Base-by-base conservation (phyloP, 2,888 invertebrate species). In the Leptinotarsa juncta region DNA sequence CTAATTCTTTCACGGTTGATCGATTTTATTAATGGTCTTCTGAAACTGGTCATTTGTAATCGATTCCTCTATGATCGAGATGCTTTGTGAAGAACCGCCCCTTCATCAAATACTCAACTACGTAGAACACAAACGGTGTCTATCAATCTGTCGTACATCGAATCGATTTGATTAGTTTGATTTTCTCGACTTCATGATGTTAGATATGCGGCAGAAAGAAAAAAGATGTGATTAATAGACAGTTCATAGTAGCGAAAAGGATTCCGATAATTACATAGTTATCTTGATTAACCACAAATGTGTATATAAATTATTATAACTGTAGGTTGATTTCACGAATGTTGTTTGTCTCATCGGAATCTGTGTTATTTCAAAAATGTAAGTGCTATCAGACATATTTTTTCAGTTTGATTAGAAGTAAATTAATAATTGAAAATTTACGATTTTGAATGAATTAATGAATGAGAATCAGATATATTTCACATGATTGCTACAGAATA, bases 81-180 rank as follows among this genome's bases (percentile, higher is more conserved):
- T 57, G 57, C 57, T 57, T 57, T 57, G 23, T 57, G 4, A 4
- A 57, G 23, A 57, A 20, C 57, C 57, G 57, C 57, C 57, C 20
- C 57, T 57, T 57, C 57, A 57, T 57, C 57, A 57, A 57, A 57
- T 57, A 57, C 23, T 23, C 57, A 57, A 57, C 23, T 57, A 57
- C 23, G 57, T 23, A 57, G 57, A 57, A 57, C 57, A 57, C 20
- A 57, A 57, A 57, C 57, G 57, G 57, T 57, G 57, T 57, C 57
- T 23, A 23, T 57, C 57, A 57, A 57, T 57, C 57, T 57, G 57
- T 57, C 57, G 26, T 57, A 57, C 23, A 23, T 23, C 20, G 15
- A 23, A 57, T 23, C 57, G 57, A 57, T 57, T 26, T 15, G 57
- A 57, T 57, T 15, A 57, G 57, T 53, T 53, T 18, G 53, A 18